A percentile compares a stretch with the other conserved stretches of the same genome.
Evolutionary conservation across 2,113 vertebrate genomes (phyloP).

Genomic region (Anhinga rufa): DNA sequence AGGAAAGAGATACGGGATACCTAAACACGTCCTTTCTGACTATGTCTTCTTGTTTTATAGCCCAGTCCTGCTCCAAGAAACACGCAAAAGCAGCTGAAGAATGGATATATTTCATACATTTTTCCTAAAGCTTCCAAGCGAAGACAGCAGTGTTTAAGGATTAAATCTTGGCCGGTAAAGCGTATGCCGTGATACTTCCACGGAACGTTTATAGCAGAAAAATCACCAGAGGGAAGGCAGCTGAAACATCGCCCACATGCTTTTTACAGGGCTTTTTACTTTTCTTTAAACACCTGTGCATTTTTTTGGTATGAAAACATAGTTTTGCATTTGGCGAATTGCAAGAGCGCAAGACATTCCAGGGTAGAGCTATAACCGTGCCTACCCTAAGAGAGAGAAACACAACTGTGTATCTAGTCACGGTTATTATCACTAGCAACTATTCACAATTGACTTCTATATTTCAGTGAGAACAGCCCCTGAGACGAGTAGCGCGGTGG

Average conservation of each 20-base stretch:
- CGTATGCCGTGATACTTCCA: not conserved
- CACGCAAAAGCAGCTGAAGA: not conserved
- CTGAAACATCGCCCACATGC: not conserved
- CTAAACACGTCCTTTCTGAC: not conserved
- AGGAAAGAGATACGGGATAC: not conserved
- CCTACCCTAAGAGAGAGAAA: not conserved
- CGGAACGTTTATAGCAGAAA: not conserved
- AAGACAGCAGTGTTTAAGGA: not conserved
- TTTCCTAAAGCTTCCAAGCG: not conserved
- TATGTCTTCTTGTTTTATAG: not conserved
- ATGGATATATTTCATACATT: not conserved
- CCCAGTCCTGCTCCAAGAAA: not conserved
- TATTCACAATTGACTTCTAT: fast-evolving
- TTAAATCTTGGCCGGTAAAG: not conserved
- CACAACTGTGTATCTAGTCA: not conserved
- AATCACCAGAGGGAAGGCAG: not conserved
- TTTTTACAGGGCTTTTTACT: not conserved
- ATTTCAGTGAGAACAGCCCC: not conserved
- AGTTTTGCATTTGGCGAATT: not conserved
- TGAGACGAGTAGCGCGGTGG: fast-evolving
- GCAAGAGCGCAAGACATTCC: not conserved
- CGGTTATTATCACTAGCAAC: not conserved
- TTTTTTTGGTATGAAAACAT: not conserved
- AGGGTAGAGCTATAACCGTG: not conserved
- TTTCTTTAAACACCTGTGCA: not conserved